phyloP scores from a whole-genome alignment of 1,140 invertebrate genomes.

The Ceratina australensis region DNA sequence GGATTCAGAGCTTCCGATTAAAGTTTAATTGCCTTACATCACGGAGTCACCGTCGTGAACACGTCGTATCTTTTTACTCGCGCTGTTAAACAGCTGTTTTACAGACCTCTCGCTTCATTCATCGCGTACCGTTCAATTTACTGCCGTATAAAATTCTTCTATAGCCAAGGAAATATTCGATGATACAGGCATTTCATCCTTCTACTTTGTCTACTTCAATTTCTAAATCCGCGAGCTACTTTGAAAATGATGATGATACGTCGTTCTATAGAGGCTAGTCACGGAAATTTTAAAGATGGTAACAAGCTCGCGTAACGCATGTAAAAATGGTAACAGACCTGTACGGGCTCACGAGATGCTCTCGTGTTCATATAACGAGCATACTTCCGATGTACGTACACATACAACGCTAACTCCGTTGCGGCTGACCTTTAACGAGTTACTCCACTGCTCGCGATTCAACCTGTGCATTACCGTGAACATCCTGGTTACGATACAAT shows the following conservation, averaged over 20 bases:
- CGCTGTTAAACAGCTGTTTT: constrained; percentile 32
- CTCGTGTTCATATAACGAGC: constrained; percentile 3
- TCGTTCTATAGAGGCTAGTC: neutral
- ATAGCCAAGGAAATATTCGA: neutral
- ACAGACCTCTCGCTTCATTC: constrained; percentile 24
- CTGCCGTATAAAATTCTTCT: neutral
- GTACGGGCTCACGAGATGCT: neutral
- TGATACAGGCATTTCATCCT: too few species aligned
- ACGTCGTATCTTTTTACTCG: constrained; percentile 23
- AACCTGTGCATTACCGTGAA: constrained; percentile 5
- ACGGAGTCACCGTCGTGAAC: neutral
- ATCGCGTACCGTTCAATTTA: constrained; percentile 16
- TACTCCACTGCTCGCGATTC: constrained; percentile 35
- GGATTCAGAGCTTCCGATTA: constrained; percentile 20
- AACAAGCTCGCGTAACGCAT: neutral
- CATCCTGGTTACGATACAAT: neutral
- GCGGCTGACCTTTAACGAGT: constrained; percentile 40
- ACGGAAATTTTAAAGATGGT: neutral
- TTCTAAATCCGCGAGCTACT: too few species aligned
- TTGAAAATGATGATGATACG: too few species aligned
- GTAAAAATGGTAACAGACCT: neutral
- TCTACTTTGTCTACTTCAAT: neutral
- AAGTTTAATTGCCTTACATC: constrained; percentile 24
- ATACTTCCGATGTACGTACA: constrained; percentile 20
- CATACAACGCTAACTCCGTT: constrained; percentile 15